Conservation (phyloP, 2,797 vertebrate genomes). For the Fistularia tabacaria region DNA sequence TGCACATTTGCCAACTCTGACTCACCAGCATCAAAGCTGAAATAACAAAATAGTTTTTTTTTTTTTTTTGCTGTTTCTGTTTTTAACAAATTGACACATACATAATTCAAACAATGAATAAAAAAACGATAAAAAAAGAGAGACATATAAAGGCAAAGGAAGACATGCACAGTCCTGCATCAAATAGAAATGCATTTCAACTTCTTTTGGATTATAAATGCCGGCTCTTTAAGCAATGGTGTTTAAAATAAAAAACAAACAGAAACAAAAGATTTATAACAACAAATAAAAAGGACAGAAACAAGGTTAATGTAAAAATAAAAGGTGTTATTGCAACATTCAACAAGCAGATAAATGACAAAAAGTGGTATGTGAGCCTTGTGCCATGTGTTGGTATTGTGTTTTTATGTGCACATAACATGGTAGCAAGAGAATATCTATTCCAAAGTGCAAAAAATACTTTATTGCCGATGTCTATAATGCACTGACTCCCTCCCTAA, state of each 20-base stretch:
- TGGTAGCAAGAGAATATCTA: constrained; percentile 38
- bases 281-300: neutral
- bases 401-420: constrained; percentile 63
- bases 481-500: constrained; percentile 7
- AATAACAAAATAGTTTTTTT: constrained; percentile 53
- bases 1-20: constrained; percentile 75
- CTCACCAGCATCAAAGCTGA: constrained; percentile 84
- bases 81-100: constrained; percentile 22
- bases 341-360: constrained; percentile 45
- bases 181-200: constrained; percentile 39
- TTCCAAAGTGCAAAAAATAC: constrained; percentile 70
- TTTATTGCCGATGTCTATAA: constrained; percentile 35
- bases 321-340: constrained; percentile 36
- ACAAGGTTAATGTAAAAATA: constrained; percentile 28
- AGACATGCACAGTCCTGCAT: constrained; percentile 58
- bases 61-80: constrained; percentile 44
- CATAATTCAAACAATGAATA: constrained; percentile 53
- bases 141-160: constrained; percentile 37
- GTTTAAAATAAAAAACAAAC: constrained; percentile 23
- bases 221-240: constrained; percentile 53
- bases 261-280: neutral
- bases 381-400: constrained; percentile 19
- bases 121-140: constrained; percentile 53
- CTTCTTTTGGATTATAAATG: constrained; percentile 60
- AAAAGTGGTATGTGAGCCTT: constrained; percentile 26